Evolutionary conservation across 2,113 vertebrate species (phyloP).

Genomic region (Tragulus kanchil): DNA sequence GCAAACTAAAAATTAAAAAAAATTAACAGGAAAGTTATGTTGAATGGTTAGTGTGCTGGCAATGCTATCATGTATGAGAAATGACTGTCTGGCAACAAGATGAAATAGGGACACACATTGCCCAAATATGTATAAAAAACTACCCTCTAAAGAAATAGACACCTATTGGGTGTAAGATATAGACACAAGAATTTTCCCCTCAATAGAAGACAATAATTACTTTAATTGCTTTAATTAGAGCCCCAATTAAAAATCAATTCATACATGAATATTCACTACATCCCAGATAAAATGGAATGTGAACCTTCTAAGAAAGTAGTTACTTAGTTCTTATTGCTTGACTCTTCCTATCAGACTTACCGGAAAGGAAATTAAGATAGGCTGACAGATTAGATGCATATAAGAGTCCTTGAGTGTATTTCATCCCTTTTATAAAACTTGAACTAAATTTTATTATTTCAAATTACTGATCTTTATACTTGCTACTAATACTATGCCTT

Average conservation of each 20-base stretch:
- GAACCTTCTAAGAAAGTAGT: not conserved
- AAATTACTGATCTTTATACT: not conserved
- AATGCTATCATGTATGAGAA: conserved; percentile 7
- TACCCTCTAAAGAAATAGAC: not conserved
- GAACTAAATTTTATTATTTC: not conserved
- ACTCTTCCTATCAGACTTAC: not conserved
- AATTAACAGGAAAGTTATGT: not conserved
- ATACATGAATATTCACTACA: not conserved
- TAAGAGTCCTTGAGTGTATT: not conserved
- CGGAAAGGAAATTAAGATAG: not conserved
- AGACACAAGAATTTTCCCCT: not conserved
- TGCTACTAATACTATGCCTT: not conserved
- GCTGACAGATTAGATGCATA: not conserved
- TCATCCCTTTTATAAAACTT: not conserved
- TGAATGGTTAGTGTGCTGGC: not conserved
- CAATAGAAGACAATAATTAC: not conserved
- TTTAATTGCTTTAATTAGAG: conserved; percentile 18
- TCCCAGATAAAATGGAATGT: not conserved
- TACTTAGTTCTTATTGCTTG: not conserved
- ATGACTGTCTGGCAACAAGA: not conserved
- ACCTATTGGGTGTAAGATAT: not conserved
- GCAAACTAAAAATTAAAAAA: not conserved
- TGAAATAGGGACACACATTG: not conserved
- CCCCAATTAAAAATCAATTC: conserved; percentile 31
- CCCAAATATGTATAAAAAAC: not conserved